These are phyloP conservation scores for Colletes collaris DNA, from an alignment of 2,888 invertebrate species.

Conservation along the genomic window DNA sequence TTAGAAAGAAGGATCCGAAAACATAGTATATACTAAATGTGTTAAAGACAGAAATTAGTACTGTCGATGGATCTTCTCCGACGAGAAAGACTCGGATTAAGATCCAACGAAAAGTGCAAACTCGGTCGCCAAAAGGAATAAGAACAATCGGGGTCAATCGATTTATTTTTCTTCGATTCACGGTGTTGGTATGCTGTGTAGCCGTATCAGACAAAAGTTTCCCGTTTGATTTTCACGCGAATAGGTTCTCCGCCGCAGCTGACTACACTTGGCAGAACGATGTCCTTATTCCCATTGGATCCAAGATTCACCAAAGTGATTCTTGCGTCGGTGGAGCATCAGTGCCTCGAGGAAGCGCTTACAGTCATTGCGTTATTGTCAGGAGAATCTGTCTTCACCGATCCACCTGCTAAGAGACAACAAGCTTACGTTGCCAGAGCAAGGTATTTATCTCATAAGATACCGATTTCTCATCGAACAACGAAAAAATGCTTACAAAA, in stretches of 20 bases:
- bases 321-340: slow-evolving; percentile 89
- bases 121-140: background rate
- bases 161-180: slow-evolving; percentile 7
- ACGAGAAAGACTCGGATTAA: background rate
- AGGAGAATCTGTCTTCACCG: slow-evolving; percentile 93
- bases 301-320: slow-evolving; percentile 94
- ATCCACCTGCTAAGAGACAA: slow-evolving; percentile 89
- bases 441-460: slow-evolving; percentile 77
- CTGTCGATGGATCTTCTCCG: background rate
- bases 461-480: background rate
- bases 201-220: slow-evolving; percentile 33
- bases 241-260: slow-evolving; percentile 85
- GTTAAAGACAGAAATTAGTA: background rate
- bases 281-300: slow-evolving; percentile 96
- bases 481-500: too few species aligned
- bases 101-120: background rate
- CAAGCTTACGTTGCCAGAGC: slow-evolving; percentile 89
- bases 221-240: slow-evolving; percentile 30
- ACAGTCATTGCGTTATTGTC: slow-evolving; percentile 94
- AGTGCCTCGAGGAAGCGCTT: slow-evolving; percentile 91
- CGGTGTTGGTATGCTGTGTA: background rate
- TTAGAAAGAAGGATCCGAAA: too few species aligned
- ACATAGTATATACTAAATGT: too few species aligned
- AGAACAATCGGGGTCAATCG: slow-evolving; percentile 10
- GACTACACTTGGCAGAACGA: slow-evolving; percentile 91